Conservation (phyloP, 2,888 invertebrate genomes). For the Drosophila macrospina region DNA sequence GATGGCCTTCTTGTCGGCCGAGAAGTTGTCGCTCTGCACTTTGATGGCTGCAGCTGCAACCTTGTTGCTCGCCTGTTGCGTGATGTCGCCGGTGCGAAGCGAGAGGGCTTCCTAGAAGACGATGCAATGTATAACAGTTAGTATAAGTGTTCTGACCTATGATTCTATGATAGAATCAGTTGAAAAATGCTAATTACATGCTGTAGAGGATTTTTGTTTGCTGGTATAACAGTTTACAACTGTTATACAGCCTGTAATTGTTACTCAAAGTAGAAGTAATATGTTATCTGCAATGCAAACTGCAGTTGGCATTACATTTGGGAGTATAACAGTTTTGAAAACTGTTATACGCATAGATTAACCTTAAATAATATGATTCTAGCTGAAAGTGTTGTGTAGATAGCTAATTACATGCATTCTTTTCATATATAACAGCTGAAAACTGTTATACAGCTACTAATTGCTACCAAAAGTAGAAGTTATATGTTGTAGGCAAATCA, state of each 20-base stretch:
- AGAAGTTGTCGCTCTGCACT: constrained; percentile 94
- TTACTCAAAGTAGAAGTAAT: neutral
- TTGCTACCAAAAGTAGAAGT: too few species aligned
- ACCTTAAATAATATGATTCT: neutral
- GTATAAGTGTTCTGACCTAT: neutral
- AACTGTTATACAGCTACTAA: too few species aligned
- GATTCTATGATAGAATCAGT: too few species aligned
- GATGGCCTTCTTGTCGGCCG: constrained; percentile 91
- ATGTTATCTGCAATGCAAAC: neutral
- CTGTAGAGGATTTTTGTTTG: neutral
- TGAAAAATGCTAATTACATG: constrained; percentile 29
- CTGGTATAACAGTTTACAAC: constrained; percentile 14
- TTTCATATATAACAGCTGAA: too few species aligned
- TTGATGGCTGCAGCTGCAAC: constrained; percentile 93
- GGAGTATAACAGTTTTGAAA: neutral
- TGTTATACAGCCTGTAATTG: constrained; percentile 6
- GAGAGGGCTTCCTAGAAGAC: constrained; percentile 92
- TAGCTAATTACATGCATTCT: too few species aligned
- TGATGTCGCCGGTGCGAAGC: constrained; percentile 92
- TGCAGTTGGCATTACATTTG: neutral
- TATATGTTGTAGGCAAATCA: too few species aligned
- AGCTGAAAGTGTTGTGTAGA: too few species aligned
- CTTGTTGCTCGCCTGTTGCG: constrained; percentile 94
- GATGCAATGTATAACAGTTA: constrained; percentile 26
- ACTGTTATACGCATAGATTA: neutral